Evolutionary conservation across 2,797 vertebrate species (phyloP).

Genomic region (Gila robusta): DNA sequence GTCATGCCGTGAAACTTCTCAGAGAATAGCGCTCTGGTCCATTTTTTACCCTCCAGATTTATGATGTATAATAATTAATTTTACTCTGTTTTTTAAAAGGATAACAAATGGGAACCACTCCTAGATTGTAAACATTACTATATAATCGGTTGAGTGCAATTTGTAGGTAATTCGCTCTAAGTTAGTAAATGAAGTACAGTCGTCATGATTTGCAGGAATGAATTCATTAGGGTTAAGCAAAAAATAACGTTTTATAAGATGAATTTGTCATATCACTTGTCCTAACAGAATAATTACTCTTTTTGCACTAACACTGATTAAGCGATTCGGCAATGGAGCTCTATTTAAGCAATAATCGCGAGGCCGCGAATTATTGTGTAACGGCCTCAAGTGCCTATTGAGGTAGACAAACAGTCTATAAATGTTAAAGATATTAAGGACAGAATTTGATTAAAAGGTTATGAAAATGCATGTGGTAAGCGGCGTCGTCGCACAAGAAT

Average conservation of each 20-base stretch:
- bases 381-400: neutral
- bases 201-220: neutral
- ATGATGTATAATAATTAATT: conserved; percentile 17
- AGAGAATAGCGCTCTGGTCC: neutral
- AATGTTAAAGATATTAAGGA: neutral
- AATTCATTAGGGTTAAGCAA: neutral
- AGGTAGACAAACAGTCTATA: neutral
- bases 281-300: neutral
- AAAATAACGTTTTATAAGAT: neutral
- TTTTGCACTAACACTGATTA: conserved; percentile 27
- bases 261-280: neutral
- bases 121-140: conserved; percentile 6
- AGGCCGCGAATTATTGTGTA: neutral
- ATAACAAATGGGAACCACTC: neutral
- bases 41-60: neutral
- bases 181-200: conserved; percentile 4
- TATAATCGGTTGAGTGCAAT: neutral
- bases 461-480: neutral
- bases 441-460: neutral
- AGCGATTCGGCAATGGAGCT: neutral
- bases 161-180: neutral
- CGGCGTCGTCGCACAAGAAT: neutral
- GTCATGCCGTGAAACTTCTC: neutral
- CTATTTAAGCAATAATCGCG: neutral
- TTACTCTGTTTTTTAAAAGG: neutral